Percentiles rank a stretch among this genome's conserved stretches.
These are phyloP conservation scores for Hippocampus guttulatus DNA, from an alignment of 2,113 vertebrate genomes.

Conservation along the genomic window DNA sequence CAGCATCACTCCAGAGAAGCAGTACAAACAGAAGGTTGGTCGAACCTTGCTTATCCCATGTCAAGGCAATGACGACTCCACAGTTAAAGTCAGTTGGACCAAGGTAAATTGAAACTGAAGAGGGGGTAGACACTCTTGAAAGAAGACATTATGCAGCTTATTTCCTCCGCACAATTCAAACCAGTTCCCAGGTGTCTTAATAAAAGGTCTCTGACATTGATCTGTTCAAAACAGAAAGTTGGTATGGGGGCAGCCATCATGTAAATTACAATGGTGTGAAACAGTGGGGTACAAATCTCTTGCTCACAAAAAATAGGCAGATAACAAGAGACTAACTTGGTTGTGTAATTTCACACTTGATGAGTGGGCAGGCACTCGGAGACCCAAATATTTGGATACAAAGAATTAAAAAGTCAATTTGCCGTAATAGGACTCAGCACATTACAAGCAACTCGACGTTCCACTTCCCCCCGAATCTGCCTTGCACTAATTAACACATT, in stretches of 20 bases:
- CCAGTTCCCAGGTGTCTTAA: neutral
- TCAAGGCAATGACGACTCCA: constrained; percentile 70
- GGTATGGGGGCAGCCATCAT: neutral
- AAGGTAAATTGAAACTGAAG: constrained; percentile 75
- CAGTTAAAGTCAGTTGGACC: constrained; percentile 77
- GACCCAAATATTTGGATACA: neutral
- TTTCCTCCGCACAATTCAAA: neutral
- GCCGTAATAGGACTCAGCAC: neutral
- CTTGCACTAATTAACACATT: neutral
- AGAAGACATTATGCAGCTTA: neutral
- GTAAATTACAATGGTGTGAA: neutral
- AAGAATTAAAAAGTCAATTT: constrained; percentile 2
- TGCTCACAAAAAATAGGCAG: neutral
- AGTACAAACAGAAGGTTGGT: constrained; percentile 83
- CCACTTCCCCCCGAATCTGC: neutral
- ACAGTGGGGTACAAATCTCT: neutral
- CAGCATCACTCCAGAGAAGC: constrained; percentile 72
- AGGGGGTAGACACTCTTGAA: neutral
- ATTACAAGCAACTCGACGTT: neutral
- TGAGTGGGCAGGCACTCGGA: neutral
- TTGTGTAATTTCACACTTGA: neutral
- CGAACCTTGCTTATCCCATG: constrained; percentile 83
- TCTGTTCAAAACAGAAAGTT: neutral
- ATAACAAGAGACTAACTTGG: neutral
- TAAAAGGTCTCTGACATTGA: neutral